These are phyloP conservation scores for Pteronotus mesoamericanus DNA, from an alignment of 2,797 vertebrate species.

Conservation along the genomic window DNA sequence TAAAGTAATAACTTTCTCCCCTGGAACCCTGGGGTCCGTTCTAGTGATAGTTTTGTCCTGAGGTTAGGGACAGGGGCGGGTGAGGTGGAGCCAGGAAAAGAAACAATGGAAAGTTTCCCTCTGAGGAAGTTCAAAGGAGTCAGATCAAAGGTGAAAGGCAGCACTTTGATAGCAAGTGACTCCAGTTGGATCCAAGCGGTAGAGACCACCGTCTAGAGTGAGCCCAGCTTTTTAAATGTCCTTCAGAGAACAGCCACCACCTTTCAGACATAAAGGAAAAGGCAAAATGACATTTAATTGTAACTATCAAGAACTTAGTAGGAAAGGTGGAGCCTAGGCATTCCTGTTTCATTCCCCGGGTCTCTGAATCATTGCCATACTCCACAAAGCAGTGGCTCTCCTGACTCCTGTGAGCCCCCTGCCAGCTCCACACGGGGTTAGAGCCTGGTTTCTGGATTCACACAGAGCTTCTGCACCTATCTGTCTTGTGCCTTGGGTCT, in stretches of 20 bases:
- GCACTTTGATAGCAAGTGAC: not conserved
- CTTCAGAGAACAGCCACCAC: no score
- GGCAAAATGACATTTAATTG: conserved; percentile 9
- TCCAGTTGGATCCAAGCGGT: not conserved
- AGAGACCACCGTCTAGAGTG: not conserved
- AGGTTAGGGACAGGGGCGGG: not conserved
- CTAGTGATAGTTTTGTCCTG: not conserved
- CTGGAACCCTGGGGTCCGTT: not conserved
- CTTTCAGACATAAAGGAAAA: conserved; percentile 1
- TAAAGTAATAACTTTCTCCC: not conserved
- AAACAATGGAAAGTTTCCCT: not conserved
- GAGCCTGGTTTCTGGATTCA: not conserved
- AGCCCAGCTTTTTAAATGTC: conserved; percentile 25
- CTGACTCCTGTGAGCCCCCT: no score
- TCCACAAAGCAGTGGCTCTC: not conserved
- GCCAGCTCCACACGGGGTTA: not conserved
- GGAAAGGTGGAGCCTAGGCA: not conserved
- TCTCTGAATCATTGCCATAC: not conserved
- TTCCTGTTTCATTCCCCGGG: not conserved
- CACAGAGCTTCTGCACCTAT: not conserved
- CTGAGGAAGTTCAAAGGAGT: not conserved
- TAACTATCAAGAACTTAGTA: not conserved
- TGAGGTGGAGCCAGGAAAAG: not conserved
- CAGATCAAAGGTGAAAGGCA: not conserved
- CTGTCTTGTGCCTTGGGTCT: not conserved